Percentiles rank a stretch among this genome's conserved stretches.
Evolutionary conservation across 92 coral and sea anemone genomes (phyloP).

Genomic region (Diadumene lineata): DNA sequence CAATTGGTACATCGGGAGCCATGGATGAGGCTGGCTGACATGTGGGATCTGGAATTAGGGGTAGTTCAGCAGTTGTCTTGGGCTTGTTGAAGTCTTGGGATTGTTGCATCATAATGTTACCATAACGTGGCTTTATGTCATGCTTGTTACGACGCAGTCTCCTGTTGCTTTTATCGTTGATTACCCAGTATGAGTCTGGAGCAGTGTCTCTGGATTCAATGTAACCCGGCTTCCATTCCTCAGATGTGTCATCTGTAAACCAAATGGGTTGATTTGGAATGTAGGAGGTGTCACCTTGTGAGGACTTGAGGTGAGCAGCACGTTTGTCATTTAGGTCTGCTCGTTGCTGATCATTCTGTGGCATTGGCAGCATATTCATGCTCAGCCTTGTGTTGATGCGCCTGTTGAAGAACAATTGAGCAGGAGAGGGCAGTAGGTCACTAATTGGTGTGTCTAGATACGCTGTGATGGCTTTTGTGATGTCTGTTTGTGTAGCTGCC

Average conservation of each 20-base stretch:
- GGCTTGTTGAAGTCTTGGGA: conserved; percentile 12
- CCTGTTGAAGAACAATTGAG: too few species aligned
- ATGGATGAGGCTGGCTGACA: not conserved
- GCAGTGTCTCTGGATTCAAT: too few species aligned
- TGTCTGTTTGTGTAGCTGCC: conserved; percentile 55
- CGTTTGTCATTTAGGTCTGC: conserved; percentile 47
- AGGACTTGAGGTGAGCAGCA: conserved; percentile 59
- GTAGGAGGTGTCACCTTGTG: too few species aligned
- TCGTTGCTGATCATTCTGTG: conserved; percentile 65
- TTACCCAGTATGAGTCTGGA: conserved; percentile 72
- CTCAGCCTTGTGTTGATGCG: conserved; percentile 52
- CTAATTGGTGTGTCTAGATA: conserved; percentile 67
- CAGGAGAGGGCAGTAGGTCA: too few species aligned
- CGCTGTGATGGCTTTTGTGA: conserved; percentile 62
- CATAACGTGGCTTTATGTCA: conserved; percentile 63
- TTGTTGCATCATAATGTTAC: conserved; percentile 58
- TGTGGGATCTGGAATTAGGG: too few species aligned
- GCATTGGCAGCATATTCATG: conserved; percentile 59
- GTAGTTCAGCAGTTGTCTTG: too few species aligned
- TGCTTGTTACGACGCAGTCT: conserved; percentile 49
- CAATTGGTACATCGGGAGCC: too few species aligned
- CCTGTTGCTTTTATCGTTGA: conserved; percentile 48
- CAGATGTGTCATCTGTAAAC: too few species aligned
- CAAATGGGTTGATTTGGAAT: too few species aligned
- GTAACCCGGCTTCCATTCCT: too few species aligned